phyloP scores from a whole-genome alignment of 92 coral and sea anemone species.

The Porites cylindrica region DNA sequence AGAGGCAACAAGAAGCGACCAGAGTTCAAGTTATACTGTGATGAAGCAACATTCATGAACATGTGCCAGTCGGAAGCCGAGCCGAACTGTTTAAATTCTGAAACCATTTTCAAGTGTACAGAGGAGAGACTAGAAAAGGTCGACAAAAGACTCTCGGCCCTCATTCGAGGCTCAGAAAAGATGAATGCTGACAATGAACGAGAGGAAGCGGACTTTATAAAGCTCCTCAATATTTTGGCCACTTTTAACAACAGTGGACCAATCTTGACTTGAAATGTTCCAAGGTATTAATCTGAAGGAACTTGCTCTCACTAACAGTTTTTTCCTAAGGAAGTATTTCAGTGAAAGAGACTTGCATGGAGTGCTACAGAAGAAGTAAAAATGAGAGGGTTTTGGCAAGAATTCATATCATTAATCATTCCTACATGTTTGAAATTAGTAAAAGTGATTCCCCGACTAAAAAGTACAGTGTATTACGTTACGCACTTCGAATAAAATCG shows the following conservation, averaged over 20 bases:
- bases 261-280: not conserved
- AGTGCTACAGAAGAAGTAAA: no score
- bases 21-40: slow-evolving; percentile 33
- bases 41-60: slow-evolving; percentile 13
- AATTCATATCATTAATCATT: no score
- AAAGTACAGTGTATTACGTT: no score
- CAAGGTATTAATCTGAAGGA: no score
- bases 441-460: no score
- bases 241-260: not conserved
- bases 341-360: no score
- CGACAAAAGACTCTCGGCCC: slow-evolving; percentile 17
- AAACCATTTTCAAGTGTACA: slow-evolving; percentile 2
- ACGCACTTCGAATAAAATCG: no score
- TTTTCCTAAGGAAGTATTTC: no score
- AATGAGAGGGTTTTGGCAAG: no score
- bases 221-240: not conserved
- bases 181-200: not conserved
- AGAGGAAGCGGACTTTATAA: slow-evolving; percentile 7
- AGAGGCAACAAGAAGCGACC: not conserved
- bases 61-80: slow-evolving; percentile 55
- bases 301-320: no score
- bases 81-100: slow-evolving; percentile 33
- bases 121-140: slow-evolving; percentile 24
- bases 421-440: no score
- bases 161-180: slow-evolving; percentile 2